Conservation (phyloP, 2,113 vertebrate genomes). For the Carlito syrichta region DNA sequence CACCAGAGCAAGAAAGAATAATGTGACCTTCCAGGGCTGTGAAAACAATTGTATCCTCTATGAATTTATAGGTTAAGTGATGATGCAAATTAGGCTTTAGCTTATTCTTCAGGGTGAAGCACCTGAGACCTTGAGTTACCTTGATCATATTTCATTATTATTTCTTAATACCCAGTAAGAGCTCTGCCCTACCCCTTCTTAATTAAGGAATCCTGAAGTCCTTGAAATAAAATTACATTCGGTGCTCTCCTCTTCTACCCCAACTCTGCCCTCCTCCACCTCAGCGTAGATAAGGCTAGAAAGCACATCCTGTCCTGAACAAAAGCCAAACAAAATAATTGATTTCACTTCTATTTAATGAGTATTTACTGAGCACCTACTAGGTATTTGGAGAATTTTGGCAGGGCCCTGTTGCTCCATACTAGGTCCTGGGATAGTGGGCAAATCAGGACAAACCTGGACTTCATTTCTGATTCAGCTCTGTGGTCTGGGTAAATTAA, state of each 20-base stretch:
- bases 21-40: constrained; percentile 37
- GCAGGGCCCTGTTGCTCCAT: not conserved
- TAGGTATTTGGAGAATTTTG: not conserved
- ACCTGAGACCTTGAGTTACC: constrained; percentile 37
- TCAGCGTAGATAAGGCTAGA: not conserved
- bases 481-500: not conserved
- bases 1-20: constrained; percentile 56
- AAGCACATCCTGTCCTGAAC: not conserved
- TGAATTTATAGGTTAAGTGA: constrained; percentile 59
- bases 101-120: constrained; percentile 58
- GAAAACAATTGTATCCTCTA: constrained; percentile 55
- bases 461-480: not conserved
- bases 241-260: not conserved
- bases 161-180: constrained; percentile 9
- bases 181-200: not conserved
- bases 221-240: not conserved
- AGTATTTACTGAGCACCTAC: not conserved
- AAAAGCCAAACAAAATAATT: not conserved
- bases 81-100: constrained; percentile 51
- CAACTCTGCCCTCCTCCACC: not conserved
- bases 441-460: not conserved
- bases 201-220: constrained; percentile 39
- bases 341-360: not conserved
- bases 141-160: constrained; percentile 51
- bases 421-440: not conserved